Evolutionary conservation across 2,797 vertebrate species (phyloP), one percentile per base, ranked within the genome.

Genomic region (Aphelocoma californica): DNA sequence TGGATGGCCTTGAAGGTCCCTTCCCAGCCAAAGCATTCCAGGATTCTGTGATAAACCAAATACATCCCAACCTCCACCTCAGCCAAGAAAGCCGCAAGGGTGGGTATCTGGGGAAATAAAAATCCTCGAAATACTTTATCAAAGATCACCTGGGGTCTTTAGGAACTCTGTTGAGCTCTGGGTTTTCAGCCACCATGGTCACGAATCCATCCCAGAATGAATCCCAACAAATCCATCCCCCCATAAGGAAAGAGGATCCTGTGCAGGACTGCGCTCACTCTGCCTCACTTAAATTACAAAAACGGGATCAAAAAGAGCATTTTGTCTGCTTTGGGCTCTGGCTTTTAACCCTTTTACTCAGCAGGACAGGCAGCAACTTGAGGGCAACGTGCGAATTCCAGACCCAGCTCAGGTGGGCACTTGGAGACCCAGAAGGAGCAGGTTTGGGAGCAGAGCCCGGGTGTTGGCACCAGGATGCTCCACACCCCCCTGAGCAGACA

Each of bases 171-270:
- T 5, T 61, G 40, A 87, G 18, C 19, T 73, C 54, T 45, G 48
- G 2, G 15, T 42, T 71, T 79, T 47, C 81, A 75, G 56, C 9
- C 74, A 66, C 16, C 79, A 28, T 0, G 0, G 25, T 16, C 3
- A 2, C 10, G 8, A 28, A 62, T 10, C 73, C 67, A 44, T 19
- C 64, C 28, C 38, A 25, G 12, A 8, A 17, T 7, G 26, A 53
- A 57, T 21, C 23, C 23, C 19, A 57, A 18, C 8, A 44, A 34
- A 73, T 15, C 70, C 53, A 58, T 31, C 25, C n/a, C 42, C 8
- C 29, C 31, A 4, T 0, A 32, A 42, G 73, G 47, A 48, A 77
- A 28, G 31, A 51, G 31, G 36, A 62, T 28, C 36, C 58, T 18
- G 47, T 4, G 73, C 57, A 61, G 29, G 34, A 15, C 0, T 10